Evolutionary conservation across 2,113 vertebrate species (phyloP).

Genomic region (Nannobrachium achirus): DNA sequence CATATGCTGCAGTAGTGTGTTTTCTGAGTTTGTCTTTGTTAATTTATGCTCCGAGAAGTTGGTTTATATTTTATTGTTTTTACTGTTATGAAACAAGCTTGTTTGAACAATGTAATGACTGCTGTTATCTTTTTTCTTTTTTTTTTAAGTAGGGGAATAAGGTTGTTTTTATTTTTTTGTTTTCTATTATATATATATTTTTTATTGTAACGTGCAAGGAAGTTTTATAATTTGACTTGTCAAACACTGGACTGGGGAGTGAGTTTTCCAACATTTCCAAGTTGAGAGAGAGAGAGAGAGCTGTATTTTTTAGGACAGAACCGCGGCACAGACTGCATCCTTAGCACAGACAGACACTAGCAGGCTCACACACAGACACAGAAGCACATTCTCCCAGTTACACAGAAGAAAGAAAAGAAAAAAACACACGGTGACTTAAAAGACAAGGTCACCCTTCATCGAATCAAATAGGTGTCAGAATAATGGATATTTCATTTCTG

Average conservation of each 20-base stretch:
- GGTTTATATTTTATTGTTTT: slow-evolving; percentile 75
- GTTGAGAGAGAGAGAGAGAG: slow-evolving; percentile 70
- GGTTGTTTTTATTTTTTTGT: slow-evolving; percentile 34
- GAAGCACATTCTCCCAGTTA: slow-evolving; percentile 50
- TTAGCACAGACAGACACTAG: slow-evolving; percentile 60
- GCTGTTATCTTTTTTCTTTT: slow-evolving; percentile 70
- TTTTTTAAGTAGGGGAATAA: slow-evolving; percentile 76
- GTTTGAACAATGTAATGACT: slow-evolving; percentile 83
- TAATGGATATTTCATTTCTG: slow-evolving; percentile 48
- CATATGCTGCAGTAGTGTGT: slow-evolving; percentile 83
- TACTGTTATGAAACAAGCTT: slow-evolving; percentile 78
- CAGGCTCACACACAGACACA: slow-evolving; percentile 41
- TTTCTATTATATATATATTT: slow-evolving; percentile 27
- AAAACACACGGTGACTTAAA: neutral
- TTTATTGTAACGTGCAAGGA: slow-evolving; percentile 70
- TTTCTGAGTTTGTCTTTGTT: slow-evolving; percentile 72
- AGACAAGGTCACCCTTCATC: slow-evolving; percentile 35
- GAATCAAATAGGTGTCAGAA: slow-evolving; percentile 39
- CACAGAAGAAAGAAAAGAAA: slow-evolving; percentile 3
- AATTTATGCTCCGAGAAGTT: slow-evolving; percentile 81
- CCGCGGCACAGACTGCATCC: slow-evolving; percentile 73
- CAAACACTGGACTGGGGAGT: slow-evolving; percentile 86
- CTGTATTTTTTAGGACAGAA: slow-evolving; percentile 66
- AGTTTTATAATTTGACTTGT: slow-evolving; percentile 81
- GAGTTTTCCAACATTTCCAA: slow-evolving; percentile 80